Evolutionary conservation across 2,888 invertebrate species (phyloP).

Genomic region (Eucera pruinosa): DNA sequence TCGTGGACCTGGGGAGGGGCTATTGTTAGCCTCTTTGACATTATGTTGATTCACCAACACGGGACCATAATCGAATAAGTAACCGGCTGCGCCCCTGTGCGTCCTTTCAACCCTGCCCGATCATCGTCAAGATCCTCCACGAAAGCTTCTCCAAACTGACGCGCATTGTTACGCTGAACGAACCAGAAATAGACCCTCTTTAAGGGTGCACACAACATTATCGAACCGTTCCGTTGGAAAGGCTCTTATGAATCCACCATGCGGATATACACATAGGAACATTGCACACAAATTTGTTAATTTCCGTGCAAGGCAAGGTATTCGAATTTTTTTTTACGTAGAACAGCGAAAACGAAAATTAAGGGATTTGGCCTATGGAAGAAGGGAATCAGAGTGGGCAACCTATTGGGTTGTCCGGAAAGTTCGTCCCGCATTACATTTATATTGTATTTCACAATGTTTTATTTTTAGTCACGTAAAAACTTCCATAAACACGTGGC

Average conservation of each 20-base stretch:
- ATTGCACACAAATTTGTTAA: conserved; percentile 24
- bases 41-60: conserved; percentile 65
- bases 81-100: conserved; percentile 12
- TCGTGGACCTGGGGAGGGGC: conserved; percentile 41
- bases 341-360: no score
- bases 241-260: neutral
- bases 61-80: conserved; percentile 11
- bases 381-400: no score
- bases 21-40: conserved; percentile 73
- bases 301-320: conserved; percentile 22
- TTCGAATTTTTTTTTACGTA: conserved; percentile 8
- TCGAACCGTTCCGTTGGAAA: conserved; percentile 21
- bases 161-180: conserved; percentile 36
- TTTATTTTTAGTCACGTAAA: no score
- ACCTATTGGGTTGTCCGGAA: no score
- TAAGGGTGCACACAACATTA: conserved; percentile 10
- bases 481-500: no score
- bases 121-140: conserved; percentile 18
- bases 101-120: conserved; percentile 24
- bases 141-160: conserved; percentile 41
- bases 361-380: no score
- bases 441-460: no score
- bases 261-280: no score
- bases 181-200: conserved; percentile 44
- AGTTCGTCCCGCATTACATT: no score